Percentiles rank a stretch among this genome's conserved stretches.
Evolutionary conservation across 2,888 invertebrate species (phyloP).

Genomic region (Idaea straminata): DNA sequence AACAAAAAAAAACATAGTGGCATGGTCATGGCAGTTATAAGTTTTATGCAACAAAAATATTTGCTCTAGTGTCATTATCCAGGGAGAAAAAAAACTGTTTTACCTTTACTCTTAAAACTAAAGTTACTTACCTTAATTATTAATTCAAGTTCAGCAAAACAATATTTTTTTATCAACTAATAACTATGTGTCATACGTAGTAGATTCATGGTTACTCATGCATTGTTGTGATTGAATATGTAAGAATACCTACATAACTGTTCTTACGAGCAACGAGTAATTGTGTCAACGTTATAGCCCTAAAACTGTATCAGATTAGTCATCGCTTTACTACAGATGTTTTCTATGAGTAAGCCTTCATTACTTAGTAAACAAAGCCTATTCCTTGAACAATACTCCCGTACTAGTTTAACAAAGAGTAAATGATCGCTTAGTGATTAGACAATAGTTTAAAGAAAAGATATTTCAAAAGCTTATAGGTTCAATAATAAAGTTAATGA

Average conservation of each 20-base stretch:
- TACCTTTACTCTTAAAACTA: no score
- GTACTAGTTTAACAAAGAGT: not conserved
- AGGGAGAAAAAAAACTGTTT: no score
- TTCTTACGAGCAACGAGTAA: constrained; percentile 23
- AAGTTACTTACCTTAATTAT: no score
- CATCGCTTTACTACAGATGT: constrained; percentile 32
- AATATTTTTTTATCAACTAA: not conserved
- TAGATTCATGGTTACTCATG: constrained; percentile 2
- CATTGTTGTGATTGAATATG: constrained; percentile 32
- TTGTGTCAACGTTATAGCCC: constrained; percentile 33
- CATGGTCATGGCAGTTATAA: no score
- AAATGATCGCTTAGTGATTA: not conserved
- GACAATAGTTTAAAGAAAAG: not conserved
- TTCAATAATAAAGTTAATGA: not conserved
- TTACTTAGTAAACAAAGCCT: not conserved
- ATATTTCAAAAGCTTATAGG: not conserved
- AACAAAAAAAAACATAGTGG: no score
- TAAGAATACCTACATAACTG: constrained; percentile 37
- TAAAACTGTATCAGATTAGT: constrained; percentile 38
- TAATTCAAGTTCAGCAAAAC: not conserved
- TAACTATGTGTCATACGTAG: not conserved
- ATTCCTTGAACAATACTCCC: not conserved
- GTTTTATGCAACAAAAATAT: no score
- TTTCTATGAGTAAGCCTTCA: constrained; percentile 14
- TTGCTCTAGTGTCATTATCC: no score